Base-by-base conservation (phyloP, 2,797 vertebrate species). In the Tenualosa ilisha region DNA sequence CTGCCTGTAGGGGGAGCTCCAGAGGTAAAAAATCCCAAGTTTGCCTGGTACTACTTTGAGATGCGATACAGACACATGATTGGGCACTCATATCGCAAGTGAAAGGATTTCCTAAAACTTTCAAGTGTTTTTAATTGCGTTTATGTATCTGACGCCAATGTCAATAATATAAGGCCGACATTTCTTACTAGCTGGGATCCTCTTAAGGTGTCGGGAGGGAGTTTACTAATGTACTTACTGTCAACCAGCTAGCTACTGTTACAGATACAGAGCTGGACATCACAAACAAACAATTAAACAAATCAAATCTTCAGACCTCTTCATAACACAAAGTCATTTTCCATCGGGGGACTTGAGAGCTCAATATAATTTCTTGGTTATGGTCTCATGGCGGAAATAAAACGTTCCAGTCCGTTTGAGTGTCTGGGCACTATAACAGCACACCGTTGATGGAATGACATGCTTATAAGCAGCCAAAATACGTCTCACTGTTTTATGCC, bases 401-500 rank as follows among this genome's bases (percentile, higher is more conserved):
- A 37, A 72, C 40, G 31, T 15, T 72, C 65, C 65, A 17, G 65
- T 37, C 15, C 13, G 3, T 31, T 72, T 37, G 65, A 11, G 13
- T 72, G 8, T 20, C 22, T 82, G 56, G 65, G 56, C n/a, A 51
- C 9, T 37, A 17, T 79, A 49, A 56, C 17, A 37, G 79, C 0
- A 86, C 85, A 68, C 86, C 92, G 90, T 90, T 93, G 93, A 87
- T 89, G 88, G 90, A 92, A 88, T 49, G 85, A 90, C 89, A 88
- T 85, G 87, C 88, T 84, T 82, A 37, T 50, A 8, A 85, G 86
- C 88, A 87, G 79, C 82, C 88, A 72, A 92, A 91, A 89, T 83
- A 89, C 85, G 85, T 24, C 86, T 56, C 84, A 31, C 75, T 83
- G 85, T 61, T 86, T 90, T 90, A 90, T 59, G 11, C n/a, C 0